Evolutionary conservation across 2,113 vertebrate species (phyloP).

Genomic region (Psittacula cyanocephala): DNA sequence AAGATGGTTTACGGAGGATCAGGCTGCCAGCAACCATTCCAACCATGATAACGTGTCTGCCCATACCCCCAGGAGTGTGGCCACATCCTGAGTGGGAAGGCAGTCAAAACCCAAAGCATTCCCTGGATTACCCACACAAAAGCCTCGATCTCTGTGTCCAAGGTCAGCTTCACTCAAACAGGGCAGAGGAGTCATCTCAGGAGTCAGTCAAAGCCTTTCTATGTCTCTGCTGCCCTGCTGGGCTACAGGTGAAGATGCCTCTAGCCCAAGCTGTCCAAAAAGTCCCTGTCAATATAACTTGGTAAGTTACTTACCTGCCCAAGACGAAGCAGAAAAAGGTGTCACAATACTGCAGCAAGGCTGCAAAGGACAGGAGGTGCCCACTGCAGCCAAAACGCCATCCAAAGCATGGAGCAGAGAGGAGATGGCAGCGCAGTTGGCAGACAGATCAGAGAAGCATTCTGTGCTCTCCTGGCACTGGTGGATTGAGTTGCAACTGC

Average conservation of each 20-base stretch:
- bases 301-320: not conserved
- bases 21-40: not conserved
- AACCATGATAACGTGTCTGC: not conserved
- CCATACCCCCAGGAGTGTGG: not conserved
- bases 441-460: not conserved
- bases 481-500: not conserved
- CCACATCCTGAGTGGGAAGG: slow-evolving; percentile 28
- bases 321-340: not conserved
- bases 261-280: not conserved
- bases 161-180: not conserved
- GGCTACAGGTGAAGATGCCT: not conserved
- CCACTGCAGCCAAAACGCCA: not conserved
- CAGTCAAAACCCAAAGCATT: not conserved
- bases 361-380: not conserved
- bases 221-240: not conserved
- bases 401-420: not conserved
- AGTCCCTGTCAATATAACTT: not conserved
- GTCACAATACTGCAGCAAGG: not conserved
- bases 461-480: not conserved
- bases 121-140: not conserved
- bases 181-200: not conserved
- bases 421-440: not conserved
- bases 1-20: not conserved
- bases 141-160: not conserved
- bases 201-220: not conserved